These are phyloP conservation scores for Dunckerocampus dactyliophorus DNA, from an alignment of 2,113 vertebrate genomes.

Conservation along the genomic window DNA sequence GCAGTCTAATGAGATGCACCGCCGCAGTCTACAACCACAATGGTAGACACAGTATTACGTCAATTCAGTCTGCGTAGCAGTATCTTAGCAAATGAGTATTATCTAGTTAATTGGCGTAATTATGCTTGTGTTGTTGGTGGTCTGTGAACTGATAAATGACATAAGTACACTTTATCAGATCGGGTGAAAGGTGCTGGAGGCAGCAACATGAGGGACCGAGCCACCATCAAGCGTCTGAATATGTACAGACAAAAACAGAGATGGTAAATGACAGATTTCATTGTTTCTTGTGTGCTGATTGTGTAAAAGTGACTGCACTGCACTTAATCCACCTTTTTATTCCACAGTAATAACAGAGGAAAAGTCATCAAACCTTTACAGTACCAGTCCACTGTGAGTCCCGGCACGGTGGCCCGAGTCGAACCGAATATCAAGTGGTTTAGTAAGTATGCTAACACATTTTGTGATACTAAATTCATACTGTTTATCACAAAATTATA, in stretches of 20 bases:
- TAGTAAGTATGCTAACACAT: conserved; percentile 58
- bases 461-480: neutral
- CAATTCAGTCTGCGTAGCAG: too few species aligned
- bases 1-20: neutral
- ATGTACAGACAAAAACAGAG: conserved; percentile 96
- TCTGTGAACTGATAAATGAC: neutral
- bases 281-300: neutral
- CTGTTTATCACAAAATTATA: neutral
- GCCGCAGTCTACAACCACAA: neutral
- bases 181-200: conserved; percentile 83
- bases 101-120: neutral
- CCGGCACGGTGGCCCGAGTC: conserved; percentile 90
- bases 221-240: conserved; percentile 92
- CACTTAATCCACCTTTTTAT: neutral
- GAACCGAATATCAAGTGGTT: conserved; percentile 99
- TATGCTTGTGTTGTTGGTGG: neutral
- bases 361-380: conserved; percentile 88
- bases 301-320: neutral
- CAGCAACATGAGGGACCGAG: conserved; percentile 89
- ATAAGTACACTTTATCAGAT: conserved; percentile 67
- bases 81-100: neutral
- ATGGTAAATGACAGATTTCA: conserved; percentile 75
- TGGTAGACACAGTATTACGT: too few species aligned
- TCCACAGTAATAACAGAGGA: conserved; percentile 80
- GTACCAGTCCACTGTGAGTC: conserved; percentile 85